Evolutionary conservation across 2,113 vertebrate species (phyloP).

Genomic region (Thinocorus orbignyianus): DNA sequence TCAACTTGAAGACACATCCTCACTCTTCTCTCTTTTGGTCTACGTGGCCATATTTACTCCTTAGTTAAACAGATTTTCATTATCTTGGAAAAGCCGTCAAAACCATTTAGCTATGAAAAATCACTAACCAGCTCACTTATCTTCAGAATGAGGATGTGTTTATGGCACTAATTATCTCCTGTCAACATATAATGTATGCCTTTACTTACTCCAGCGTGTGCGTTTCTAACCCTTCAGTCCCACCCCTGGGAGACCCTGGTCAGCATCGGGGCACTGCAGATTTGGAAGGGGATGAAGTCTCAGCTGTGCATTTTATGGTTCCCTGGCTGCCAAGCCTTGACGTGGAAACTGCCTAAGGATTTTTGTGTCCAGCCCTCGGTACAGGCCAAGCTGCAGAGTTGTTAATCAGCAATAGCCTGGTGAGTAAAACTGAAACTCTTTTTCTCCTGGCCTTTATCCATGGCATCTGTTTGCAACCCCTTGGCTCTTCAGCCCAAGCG

Average conservation of each 20-base stretch:
- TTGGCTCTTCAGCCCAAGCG: background rate
- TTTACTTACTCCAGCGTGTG: background rate
- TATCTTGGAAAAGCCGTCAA: conserved; percentile 40
- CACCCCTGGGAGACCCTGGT: background rate
- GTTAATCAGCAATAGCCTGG: background rate
- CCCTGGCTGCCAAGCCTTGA: background rate
- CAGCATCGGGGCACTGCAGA: background rate
- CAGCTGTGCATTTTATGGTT: background rate
- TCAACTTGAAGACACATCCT: background rate
- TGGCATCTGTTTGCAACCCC: background rate
- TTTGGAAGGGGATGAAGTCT: background rate
- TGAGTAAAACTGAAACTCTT: background rate
- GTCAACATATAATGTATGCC: background rate
- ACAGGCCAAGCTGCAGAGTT: background rate
- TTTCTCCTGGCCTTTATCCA: background rate
- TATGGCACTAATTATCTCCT: conserved; percentile 55
- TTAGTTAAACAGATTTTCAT: conserved; percentile 4
- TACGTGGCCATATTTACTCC: background rate
- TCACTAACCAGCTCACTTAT: background rate
- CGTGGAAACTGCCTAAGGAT: background rate
- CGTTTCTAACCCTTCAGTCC: background rate
- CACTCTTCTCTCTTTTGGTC: background rate
- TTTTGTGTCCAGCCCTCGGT: background rate
- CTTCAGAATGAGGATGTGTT: conserved; percentile 28
- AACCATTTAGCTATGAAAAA: conserved; percentile 51